Base-by-base conservation (phyloP, 2,113 vertebrate genomes). In the Leuciscus idus region DNA sequence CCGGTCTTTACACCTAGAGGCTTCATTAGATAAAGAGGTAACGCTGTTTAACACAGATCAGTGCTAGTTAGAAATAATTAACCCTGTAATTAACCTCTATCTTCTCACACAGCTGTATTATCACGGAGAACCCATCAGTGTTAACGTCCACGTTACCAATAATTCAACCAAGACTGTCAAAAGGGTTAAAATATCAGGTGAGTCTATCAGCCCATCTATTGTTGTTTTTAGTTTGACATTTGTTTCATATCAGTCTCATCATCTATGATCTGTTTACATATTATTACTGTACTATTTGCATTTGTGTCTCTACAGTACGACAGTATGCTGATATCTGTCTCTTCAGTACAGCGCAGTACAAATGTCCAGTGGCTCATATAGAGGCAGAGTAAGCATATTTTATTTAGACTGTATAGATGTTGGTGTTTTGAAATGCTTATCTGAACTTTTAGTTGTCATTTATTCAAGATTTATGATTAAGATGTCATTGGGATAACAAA, bases 261-360 rank as follows among this genome's bases (percentile, higher is more conserved):
- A 55, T 43, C 5, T 36, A n/a, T 39, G 9, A 61, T 79, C 36
- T 64, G 23, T 70, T 33, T 83, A 9, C 64, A 36, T 36, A 46
- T 19, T 76, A 1, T 28, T 77, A 77, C 48, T 30, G 26, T 73
- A 43, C 15, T 39, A 21, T 76, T 81, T 12, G 36, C 23, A 57
- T 75, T 57, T 39, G 23, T 86, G 23, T 90, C 87, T 85, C 73
- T 73, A 55, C 95, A 97, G 97, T 97, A 91, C 96, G 97, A 88
- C 97, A 98, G 90, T 98, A 97, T 6, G 97, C 97, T 0, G 96
- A 98, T 91, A 98, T 98, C 93, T 98, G 97, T 89, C 96, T 98
- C 70, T 98, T 98, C 95, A 98, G 97, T 84, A 98, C 97, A 0
- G 97, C 97, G 6, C 97, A 98, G 94, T 98, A 98, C 87, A 98